phyloP scores from a whole-genome alignment of 2,888 invertebrate genomes.

The Eulithis prunata region DNA sequence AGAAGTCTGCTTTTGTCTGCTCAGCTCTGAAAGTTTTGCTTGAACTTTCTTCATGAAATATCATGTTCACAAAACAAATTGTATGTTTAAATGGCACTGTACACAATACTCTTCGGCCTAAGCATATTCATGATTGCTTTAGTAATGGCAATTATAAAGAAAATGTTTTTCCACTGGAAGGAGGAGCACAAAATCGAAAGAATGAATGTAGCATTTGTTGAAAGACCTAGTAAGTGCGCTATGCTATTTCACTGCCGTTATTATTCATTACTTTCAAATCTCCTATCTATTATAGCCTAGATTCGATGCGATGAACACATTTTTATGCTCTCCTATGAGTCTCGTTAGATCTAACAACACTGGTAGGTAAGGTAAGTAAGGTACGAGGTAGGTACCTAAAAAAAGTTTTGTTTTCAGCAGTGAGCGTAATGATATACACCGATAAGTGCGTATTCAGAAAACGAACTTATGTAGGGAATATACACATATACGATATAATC shows the following conservation, averaged over 20 bases:
- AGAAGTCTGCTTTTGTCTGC: constrained; percentile 7
- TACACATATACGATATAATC: constrained; percentile 62
- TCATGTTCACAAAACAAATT: constrained; percentile 26
- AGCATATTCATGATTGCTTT: constrained; percentile 77
- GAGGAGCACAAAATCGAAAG: constrained; percentile 72
- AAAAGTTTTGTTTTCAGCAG: constrained; percentile 53
- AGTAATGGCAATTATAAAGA: constrained; percentile 74
- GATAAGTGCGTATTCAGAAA: constrained; percentile 66
- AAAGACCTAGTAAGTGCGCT: constrained; percentile 63
- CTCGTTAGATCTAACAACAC: too few species aligned
- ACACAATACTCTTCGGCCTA: constrained; percentile 75
- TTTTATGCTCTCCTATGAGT: too few species aligned
- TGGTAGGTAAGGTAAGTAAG: too few species aligned
- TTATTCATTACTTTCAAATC: neutral
- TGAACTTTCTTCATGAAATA: constrained; percentile 31
- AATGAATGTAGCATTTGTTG: constrained; percentile 49
- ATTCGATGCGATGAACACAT: too few species aligned
- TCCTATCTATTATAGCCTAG: too few species aligned
- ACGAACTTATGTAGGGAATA: constrained; percentile 49
- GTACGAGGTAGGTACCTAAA: too few species aligned
- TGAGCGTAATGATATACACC: constrained; percentile 64
- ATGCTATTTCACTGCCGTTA: neutral
- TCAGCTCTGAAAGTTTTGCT: neutral
- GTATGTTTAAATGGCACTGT: constrained; percentile 66
- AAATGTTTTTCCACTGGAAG: constrained; percentile 77